These are phyloP conservation scores for Mus minutoides DNA, from an alignment of 2,797 vertebrate genomes.

Conservation along the genomic window DNA sequence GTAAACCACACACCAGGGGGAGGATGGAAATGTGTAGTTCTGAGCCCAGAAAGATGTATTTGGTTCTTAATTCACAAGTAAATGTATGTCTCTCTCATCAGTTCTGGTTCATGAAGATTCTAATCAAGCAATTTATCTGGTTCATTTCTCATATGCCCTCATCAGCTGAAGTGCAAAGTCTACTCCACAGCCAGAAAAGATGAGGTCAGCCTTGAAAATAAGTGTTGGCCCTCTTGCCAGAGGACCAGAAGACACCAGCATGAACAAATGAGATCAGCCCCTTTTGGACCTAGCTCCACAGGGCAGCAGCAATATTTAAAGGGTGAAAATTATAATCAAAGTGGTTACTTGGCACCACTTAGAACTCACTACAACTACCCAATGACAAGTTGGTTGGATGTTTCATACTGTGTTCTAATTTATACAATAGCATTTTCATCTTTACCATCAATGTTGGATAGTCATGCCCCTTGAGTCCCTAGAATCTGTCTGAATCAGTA, in stretches of 20 bases:
- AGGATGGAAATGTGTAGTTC: neutral
- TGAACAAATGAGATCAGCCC: constrained; percentile 7
- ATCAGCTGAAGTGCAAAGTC: constrained; percentile 75
- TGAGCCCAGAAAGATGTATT: constrained; percentile 65
- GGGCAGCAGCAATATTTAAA: neutral
- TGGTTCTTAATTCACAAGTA: constrained; percentile 76
- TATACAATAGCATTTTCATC: neutral
- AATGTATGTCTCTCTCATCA: constrained; percentile 74
- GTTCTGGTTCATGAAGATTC: constrained; percentile 78
- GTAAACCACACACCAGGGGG: neutral
- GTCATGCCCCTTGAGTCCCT: neutral
- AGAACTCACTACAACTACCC: neutral
- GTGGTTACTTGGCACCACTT: neutral
- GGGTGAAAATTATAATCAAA: constrained; percentile 5
- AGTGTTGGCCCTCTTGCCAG: constrained; percentile 51
- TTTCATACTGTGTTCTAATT: neutral
- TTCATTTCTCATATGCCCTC: constrained; percentile 79
- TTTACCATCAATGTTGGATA: neutral
- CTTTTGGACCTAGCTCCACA: neutral
- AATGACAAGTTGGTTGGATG: neutral
- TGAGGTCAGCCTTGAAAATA: constrained; percentile 78
- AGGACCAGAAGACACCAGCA: constrained; percentile 54
- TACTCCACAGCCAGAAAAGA: constrained; percentile 73
- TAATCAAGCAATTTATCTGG: constrained; percentile 81
- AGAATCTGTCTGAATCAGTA: neutral